Percentiles rank a stretch among this genome's conserved stretches.
phyloP scores from a whole-genome alignment of 2,797 vertebrate species.

The Enteromius mattozi region DNA sequence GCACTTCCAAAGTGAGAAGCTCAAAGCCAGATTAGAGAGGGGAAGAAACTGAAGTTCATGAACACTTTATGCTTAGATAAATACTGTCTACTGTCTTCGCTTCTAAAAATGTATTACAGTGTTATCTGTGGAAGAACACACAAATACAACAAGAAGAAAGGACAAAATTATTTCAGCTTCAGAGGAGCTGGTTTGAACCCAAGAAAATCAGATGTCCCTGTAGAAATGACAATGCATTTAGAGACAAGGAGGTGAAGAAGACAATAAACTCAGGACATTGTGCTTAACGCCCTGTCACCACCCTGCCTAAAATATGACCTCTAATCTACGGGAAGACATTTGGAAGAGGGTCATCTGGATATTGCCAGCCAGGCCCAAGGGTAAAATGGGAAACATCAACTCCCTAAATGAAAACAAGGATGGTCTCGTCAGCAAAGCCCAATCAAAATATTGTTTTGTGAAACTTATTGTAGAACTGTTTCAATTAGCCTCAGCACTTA shows the following conservation, averaged over 20 bases:
- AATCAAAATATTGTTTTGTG: neutral
- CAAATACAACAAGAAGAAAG: neutral
- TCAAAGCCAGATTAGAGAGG: neutral
- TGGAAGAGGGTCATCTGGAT: conserved; percentile 51
- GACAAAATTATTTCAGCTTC: neutral
- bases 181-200: neutral
- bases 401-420: conserved; percentile 21
- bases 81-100: neutral
- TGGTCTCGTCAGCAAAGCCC: neutral
- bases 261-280: conserved; percentile 37
- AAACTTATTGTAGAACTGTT: neutral
- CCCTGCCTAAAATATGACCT: conserved; percentile 52
- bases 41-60: neutral
- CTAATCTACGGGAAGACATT: conserved; percentile 55
- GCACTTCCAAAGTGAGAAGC: neutral
- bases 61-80: neutral
- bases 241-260: conserved; percentile 21
- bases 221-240: conserved; percentile 7
- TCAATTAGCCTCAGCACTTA: neutral
- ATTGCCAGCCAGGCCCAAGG: conserved; percentile 42
- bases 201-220: neutral
- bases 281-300: conserved; percentile 39
- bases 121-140: neutral
- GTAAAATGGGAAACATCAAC: conserved; percentile 26
- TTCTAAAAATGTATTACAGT: neutral